Evolutionary conservation across 2,888 invertebrate species (phyloP), one percentile per base, ranked within the genome.

Genomic region (Pseudolycoriella hygida): DNA sequence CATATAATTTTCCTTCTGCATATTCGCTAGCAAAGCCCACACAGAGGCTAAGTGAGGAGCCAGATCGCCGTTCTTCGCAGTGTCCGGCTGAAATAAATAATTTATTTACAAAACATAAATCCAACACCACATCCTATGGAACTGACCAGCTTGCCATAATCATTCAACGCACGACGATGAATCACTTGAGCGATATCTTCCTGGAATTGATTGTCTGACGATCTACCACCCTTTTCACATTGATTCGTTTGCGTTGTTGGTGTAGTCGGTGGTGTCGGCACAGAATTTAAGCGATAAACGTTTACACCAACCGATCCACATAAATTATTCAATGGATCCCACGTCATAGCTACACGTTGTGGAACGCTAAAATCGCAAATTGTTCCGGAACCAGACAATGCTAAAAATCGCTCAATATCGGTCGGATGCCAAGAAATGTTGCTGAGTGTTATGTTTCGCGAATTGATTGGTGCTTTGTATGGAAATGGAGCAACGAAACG

Each of bases 371-470:
- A 64, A 41, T 65, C 64, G 14, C 57, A 46, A 10, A 65, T 55
- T 20, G 54, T 55, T 17, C 57, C 57, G 52, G 42, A 48, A 48
- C 63, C 64, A 4, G 62, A 62, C 11, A 65, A 47, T 1, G 62
- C 51, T 6, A 65, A 46, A 3, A 60, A 57, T 4, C 62, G 54
- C 50, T 65, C 64, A 31, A 59, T 82, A 56, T 87, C 79, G 3
- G 69, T 69, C 2, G 84, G 82, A 66, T 94, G 93, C 89, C 94
- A 94, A 31, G 82, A 77, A 62, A 88, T 84, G 48, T 87, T 80
- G 10, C 80, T 75, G 12, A 89, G 64, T 39, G 61, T 62, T 50
- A 65, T 62, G 43, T 50, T 52, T 59, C 57, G 47, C 44, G 38
- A 31, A 34, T 45, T 43, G 17, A 34, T 15, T 11, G 39, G 42